phyloP scores from a whole-genome alignment of 2,888 invertebrate genomes.

The Aphodius sticticus region DNA sequence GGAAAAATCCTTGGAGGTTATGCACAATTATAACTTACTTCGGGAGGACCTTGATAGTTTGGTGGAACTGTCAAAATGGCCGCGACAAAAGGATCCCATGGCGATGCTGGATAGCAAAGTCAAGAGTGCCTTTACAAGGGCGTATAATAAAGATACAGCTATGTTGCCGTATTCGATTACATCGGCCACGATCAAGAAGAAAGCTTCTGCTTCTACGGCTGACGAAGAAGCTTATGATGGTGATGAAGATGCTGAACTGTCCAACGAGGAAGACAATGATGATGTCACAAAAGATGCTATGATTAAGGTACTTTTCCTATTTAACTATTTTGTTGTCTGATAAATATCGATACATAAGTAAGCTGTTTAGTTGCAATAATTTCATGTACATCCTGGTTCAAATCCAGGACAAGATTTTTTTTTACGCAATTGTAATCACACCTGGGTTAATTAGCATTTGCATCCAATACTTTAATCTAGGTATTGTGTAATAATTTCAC shows the following conservation, averaged over 20 bases:
- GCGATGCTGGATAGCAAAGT: slow-evolving; percentile 80
- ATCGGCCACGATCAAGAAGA: slow-evolving; percentile 69
- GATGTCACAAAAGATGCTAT: slow-evolving; percentile 76
- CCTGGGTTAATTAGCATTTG: too few species aligned
- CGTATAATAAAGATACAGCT: slow-evolving; percentile 86
- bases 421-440: too few species aligned
- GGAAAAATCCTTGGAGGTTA: slow-evolving; percentile 71
- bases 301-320: slow-evolving; percentile 70
- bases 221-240: slow-evolving; percentile 58
- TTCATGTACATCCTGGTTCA: too few species aligned
- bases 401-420: too few species aligned
- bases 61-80: slow-evolving; percentile 87
- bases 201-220: slow-evolving; percentile 58
- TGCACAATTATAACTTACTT: slow-evolving; percentile 85
- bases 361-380: too few species aligned
- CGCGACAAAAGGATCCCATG: slow-evolving; percentile 78
- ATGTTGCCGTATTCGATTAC: slow-evolving; percentile 80
- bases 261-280: slow-evolving; percentile 66
- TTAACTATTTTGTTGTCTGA: slow-evolving; percentile 19
- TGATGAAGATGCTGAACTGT: slow-evolving; percentile 55
- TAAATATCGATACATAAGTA: too few species aligned
- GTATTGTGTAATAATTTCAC: too few species aligned
- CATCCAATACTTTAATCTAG: too few species aligned
- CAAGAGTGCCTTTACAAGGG: slow-evolving; percentile 92
- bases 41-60: slow-evolving; percentile 93